Conservation (phyloP, 2,888 invertebrate genomes). For the Drosophila conformis region DNA sequence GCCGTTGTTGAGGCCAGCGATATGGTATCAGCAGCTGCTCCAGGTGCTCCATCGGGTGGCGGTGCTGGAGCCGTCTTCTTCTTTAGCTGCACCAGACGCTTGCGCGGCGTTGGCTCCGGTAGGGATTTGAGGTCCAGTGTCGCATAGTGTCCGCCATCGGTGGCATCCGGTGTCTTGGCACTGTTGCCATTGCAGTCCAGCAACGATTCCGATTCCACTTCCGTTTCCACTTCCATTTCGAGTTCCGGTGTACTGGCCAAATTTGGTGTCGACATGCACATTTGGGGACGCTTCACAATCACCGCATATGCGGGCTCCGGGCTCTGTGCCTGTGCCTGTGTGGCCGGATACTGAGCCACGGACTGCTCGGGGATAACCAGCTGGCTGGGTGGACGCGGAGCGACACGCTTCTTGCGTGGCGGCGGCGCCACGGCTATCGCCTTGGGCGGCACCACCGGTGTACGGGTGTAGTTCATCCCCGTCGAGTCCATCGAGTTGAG, state of each 20-base stretch:
- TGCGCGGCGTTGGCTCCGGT: slow-evolving; percentile 84
- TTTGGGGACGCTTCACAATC: slow-evolving; percentile 76
- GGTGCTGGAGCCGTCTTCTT: slow-evolving; percentile 83
- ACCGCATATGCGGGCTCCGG: slow-evolving; percentile 67
- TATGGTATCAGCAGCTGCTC: slow-evolving; percentile 53
- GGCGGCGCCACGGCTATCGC: slow-evolving; percentile 70
- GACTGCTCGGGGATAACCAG: slow-evolving; percentile 82
- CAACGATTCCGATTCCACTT: slow-evolving; percentile 25
- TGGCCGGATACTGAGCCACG: slow-evolving; percentile 51
- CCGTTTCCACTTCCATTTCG: slow-evolving; percentile 2
- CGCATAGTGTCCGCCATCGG: slow-evolving; percentile 60
- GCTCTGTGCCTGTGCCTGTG: slow-evolving; percentile 9
- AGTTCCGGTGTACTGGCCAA: slow-evolving; percentile 55
- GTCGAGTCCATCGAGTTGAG: slow-evolving; percentile 85
- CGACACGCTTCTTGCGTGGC: slow-evolving; percentile 84
- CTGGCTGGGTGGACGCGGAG: slow-evolving; percentile 84
- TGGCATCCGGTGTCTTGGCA: slow-evolving; percentile 46
- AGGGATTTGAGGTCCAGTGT: slow-evolving; percentile 66
- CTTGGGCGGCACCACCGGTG: slow-evolving; percentile 72
- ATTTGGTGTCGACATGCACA: slow-evolving; percentile 84
- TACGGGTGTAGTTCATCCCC: slow-evolving; percentile 83
- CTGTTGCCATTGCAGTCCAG: slow-evolving; percentile 83
- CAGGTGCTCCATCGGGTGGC: slow-evolving; percentile 59
- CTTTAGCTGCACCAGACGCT: slow-evolving; percentile 72
- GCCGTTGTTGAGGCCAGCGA: slow-evolving; percentile 69